Evolutionary conservation across 2,888 invertebrate genomes (phyloP), one percentile per base, ranked within the genome.

Genomic region (Parnassius apollo): DNA sequence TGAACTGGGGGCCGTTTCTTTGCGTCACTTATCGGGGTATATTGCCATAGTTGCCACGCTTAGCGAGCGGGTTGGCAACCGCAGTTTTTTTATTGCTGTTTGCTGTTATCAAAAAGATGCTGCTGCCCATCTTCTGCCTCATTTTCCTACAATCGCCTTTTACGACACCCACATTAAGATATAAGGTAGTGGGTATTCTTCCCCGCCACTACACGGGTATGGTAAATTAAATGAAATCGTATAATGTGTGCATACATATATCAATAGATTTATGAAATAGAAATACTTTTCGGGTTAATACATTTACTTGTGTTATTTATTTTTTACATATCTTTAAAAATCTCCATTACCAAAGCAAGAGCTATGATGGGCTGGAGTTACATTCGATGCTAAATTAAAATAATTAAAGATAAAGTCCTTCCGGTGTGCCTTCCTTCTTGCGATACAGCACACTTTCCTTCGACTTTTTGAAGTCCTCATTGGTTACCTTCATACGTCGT

Each of bases 371-470:
- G 42, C 9, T 45, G 35, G 57, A 59, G 18, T 9, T 49, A 57
- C 42, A 50, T 11, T 59, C 52, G 48, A 65, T 35, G 12, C 25
- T 48, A 48, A 54, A 57, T 51, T 54, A 53, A 58, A 55, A 59
- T 56, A 57, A 65, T 75, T 97, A 99, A 81, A 99, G 94, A 92
- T 99, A 99, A 62, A 99, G 94, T 71, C 99, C 99, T 92, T 99
- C 99, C 1, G 99, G 99, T 54, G 99, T 99, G 69, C 99, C 99
- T 92, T 99, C 99, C 83, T 99, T 99, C 93, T 99, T 99, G 66
- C 99, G 95, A 83, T 99, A 99, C 57, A 99, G 93, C 42, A 99
- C 99, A 89, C 98, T 99, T 85, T 99, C 99, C 88, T 99, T 99
- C 0, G 99, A 98, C 85, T 99, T 99, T 85, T 98, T 97, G 86